Conservation (phyloP, 2,888 invertebrate genomes). For the Drymonia ruficornis region DNA sequence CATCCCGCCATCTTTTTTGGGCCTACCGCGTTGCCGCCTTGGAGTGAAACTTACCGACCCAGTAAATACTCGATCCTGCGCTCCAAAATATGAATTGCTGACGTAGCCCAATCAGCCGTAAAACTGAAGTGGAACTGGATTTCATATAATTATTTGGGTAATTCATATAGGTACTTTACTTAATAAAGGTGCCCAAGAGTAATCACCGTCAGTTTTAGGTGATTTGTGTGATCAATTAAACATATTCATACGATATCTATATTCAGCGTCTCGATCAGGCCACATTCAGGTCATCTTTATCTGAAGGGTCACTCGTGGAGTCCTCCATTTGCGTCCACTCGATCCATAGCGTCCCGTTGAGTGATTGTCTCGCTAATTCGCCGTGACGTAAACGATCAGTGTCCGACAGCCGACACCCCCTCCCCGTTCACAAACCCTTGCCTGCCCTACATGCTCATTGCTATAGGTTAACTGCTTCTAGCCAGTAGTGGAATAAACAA, state of each 20-base stretch:
- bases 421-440: conserved; percentile 15
- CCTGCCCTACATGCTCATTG: conserved; percentile 33
- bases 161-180: too few species aligned
- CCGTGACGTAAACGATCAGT: conserved; percentile 55
- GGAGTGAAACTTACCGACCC: too few species aligned
- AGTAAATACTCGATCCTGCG: too few species aligned
- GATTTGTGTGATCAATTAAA: not conserved
- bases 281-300: conserved; percentile 54
- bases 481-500: conserved; percentile 33
- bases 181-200: too few species aligned
- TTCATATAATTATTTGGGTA: too few species aligned
- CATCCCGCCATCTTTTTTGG: too few species aligned
- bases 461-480: conserved; percentile 36
- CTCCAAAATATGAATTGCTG: too few species aligned
- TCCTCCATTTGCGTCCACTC: conserved; percentile 66
- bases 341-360: conserved; percentile 62
- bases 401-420: conserved; percentile 32
- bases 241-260: not conserved
- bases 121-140: too few species aligned
- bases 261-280: conserved; percentile 25
- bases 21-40: too few species aligned
- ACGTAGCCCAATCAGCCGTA: too few species aligned
- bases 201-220: too few species aligned
- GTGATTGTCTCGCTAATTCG: conserved; percentile 75
- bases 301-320: conserved; percentile 60